These are phyloP conservation scores for Plemyria rubiginata DNA, from an alignment of 2,888 invertebrate species.

Conservation along the genomic window DNA sequence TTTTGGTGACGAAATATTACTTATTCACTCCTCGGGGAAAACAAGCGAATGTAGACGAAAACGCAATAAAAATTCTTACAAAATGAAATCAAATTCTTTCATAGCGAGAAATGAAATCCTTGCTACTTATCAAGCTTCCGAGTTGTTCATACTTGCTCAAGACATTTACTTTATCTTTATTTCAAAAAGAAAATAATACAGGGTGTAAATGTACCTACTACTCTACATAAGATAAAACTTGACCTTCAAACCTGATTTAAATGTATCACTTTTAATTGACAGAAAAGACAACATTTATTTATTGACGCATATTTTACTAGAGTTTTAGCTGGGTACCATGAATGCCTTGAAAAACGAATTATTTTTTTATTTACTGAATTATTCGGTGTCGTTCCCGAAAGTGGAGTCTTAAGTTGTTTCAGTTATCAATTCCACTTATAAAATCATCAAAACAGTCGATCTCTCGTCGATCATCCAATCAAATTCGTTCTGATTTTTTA, in stretches of 20 bases:
- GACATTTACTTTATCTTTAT: constrained; percentile 14
- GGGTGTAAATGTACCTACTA: background rate
- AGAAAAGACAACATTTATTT: too few species aligned
- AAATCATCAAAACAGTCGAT: too few species aligned
- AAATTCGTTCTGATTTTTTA: background rate
- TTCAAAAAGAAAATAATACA: constrained; percentile 15
- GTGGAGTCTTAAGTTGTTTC: too few species aligned
- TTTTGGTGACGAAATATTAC: too few species aligned
- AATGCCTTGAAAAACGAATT: too few species aligned
- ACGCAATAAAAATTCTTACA: background rate
- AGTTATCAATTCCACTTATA: too few species aligned
- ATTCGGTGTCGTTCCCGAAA: too few species aligned
- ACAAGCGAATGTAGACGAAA: background rate
- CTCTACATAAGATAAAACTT: background rate
- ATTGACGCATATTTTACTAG: too few species aligned
- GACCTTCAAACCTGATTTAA: background rate
- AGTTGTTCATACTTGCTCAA: background rate
- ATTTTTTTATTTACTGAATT: too few species aligned
- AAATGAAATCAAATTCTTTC: background rate
- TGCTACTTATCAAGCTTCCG: background rate
- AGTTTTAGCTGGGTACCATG: too few species aligned
- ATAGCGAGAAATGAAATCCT: background rate
- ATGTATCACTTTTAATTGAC: too few species aligned
- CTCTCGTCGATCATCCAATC: too few species aligned
- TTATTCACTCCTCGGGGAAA: background rate